Evolutionary conservation across 1,140 invertebrate species (phyloP).

Genomic region (Gonioctena quinquepunctata): DNA sequence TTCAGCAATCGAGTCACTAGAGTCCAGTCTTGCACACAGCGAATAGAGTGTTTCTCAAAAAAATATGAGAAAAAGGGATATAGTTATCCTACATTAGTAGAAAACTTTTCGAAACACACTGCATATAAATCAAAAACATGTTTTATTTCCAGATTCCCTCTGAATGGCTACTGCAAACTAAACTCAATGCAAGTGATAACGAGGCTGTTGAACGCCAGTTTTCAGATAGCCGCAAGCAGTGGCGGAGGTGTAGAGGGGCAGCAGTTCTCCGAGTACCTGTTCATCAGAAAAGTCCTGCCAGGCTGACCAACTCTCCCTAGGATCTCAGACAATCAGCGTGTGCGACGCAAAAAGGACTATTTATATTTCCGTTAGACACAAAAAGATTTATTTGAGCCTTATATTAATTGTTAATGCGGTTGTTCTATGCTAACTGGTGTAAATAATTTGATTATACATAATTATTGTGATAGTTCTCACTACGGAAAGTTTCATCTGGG

Average conservation of each 20-base stretch:
- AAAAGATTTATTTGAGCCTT: conserved; percentile 2
- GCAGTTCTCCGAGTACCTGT: conserved; percentile 91
- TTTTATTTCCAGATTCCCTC: conserved; percentile 68
- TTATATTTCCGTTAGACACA: conserved; percentile 26
- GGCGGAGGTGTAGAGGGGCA: conserved; percentile 89
- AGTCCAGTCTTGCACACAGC: too few species aligned
- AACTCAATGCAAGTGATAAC: conserved; percentile 90
- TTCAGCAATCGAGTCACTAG: too few species aligned
- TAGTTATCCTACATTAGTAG: too few species aligned
- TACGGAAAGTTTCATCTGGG: not conserved
- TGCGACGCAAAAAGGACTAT: conserved; percentile 13
- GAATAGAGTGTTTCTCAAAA: too few species aligned
- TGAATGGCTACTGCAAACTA: conserved; percentile 89
- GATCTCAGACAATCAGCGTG: conserved; percentile 24
- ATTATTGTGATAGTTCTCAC: conserved; percentile 22
- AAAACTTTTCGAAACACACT: too few species aligned
- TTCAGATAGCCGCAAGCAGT: conserved; percentile 80
- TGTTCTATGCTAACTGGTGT: conserved; percentile 26
- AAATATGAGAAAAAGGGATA: too few species aligned
- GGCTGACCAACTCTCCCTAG: conserved; percentile 41
- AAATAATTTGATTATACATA: conserved; percentile 28
- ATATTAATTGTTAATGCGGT: conserved; percentile 26
- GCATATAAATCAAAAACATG: too few species aligned
- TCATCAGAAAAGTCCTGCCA: conserved; percentile 67
- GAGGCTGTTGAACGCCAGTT: conserved; percentile 82